Base-by-base conservation (phyloP, 1,140 invertebrate species). In the Bombus superbus region DNA sequence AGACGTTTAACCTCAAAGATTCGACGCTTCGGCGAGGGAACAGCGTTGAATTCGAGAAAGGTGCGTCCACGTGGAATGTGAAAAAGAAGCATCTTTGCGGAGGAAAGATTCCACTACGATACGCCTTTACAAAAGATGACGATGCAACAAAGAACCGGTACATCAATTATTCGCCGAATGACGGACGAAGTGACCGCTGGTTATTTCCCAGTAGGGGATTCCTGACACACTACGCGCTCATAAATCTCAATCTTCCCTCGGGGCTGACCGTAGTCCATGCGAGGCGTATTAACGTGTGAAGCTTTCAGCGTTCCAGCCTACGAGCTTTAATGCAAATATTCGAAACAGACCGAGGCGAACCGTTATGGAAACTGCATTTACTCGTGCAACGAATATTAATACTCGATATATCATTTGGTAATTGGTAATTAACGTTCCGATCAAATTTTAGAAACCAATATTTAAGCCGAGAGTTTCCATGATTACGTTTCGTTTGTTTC, bases 181-280 rank as follows among this genome's bases (percentile, higher is more conserved):
- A 89, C 83, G 88, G 82, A 85, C 77, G 59, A 79, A 85, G 71
- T 80, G 80, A 81, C 86, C 64, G 38, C 59, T 64, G 66, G 66
- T 81, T 76, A 85, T 74, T 69, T 66, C 78, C 82, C 83, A 74
- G 62, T 47, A 74, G 88, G 62, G 74, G 68, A 59, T 85, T 57
- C 76, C 42, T 78, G 78, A 85, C 86, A 88, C 81, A 81, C 81
- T 64, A 13, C 73, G 38, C 59, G 62, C 42, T 74, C 83, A 85
- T 89, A 89, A 88, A 89, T 89, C 83, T 88, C 84, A 81, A 89
- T 89, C 57, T 72, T 78, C 86, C 78, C 88, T 35, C 35, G 86
- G 82, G 86, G 68, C 53, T 87, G 77, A 73, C 83, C 44, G 59
- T 69, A 88, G 80, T 85, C 87, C 75, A 74, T 83, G 79, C 69